Evolutionary conservation across 1,140 invertebrate genomes (phyloP).

Genomic region (Nephila pilipes): DNA sequence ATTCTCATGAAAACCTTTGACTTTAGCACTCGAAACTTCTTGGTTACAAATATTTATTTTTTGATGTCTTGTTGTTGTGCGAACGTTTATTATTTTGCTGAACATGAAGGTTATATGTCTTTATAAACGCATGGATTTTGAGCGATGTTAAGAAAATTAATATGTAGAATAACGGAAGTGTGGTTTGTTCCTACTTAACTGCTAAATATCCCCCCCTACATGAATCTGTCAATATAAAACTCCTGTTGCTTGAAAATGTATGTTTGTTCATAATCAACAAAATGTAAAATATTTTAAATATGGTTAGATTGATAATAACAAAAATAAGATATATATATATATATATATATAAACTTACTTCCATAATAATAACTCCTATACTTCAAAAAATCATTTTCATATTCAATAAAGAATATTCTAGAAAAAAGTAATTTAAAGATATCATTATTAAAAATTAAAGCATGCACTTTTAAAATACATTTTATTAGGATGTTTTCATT

Average conservation of each 20-base stretch:
- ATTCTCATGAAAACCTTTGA: neutral
- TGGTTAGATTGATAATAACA: neutral
- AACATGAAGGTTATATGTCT: constrained; percentile 11
- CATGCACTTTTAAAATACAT: too few species aligned
- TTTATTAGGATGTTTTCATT: too few species aligned
- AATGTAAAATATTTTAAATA: neutral
- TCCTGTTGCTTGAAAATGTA: neutral
- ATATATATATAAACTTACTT: too few species aligned
- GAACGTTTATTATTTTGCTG: constrained; percentile 20
- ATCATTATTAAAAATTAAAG: too few species aligned
- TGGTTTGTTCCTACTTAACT: constrained; percentile 24
- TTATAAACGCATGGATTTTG: neutral
- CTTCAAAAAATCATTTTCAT: too few species aligned
- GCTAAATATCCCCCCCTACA: neutral
- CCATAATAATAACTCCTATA: too few species aligned
- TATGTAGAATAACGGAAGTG: constrained; percentile 1
- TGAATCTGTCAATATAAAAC: neutral
- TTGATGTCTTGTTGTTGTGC: constrained; percentile 37
- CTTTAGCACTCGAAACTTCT: constrained; percentile 1
- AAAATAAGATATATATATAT: too few species aligned
- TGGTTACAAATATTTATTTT: constrained; percentile 57
- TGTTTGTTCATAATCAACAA: neutral
- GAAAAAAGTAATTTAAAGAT: too few species aligned
- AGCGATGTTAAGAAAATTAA: neutral
- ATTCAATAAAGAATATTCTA: too few species aligned